Percentiles rank a stretch among this genome's conserved stretches.
phyloP scores from a whole-genome alignment of 2,113 vertebrate species.

The Alces alces region DNA sequence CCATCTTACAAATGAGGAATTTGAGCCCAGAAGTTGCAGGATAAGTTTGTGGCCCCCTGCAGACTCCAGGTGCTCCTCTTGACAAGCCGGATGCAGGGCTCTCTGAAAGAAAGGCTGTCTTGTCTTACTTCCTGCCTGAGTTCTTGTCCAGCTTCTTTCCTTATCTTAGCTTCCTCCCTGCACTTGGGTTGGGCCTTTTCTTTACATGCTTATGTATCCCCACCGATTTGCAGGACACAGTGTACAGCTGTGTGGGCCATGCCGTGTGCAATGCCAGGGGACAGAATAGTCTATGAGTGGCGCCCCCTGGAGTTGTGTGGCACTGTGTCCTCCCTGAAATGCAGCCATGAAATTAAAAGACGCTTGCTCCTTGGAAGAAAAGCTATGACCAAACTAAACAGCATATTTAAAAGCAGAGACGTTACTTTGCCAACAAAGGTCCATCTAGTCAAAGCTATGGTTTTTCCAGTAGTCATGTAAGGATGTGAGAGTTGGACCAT shows the following conservation, averaged over 20 bases:
- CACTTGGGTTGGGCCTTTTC: neutral
- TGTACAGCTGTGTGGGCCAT: no score
- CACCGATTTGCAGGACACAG: neutral
- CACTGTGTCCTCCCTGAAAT: neutral
- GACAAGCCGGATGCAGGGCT: neutral
- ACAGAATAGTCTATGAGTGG: fast-evolving
- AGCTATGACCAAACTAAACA: neutral
- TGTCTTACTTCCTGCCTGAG: neutral
- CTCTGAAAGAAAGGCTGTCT: neutral
- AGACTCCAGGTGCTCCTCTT: neutral
- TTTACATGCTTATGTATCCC: neutral
- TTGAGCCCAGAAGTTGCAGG: neutral
- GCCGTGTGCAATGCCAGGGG: neutral
- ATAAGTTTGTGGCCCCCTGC: neutral
- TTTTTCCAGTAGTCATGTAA: neutral
- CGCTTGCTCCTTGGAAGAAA: neutral
- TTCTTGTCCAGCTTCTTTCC: neutral
- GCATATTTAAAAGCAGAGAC: neutral
- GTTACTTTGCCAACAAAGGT: neutral
- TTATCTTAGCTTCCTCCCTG: neutral
- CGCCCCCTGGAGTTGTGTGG: neutral
- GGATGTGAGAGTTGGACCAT: neutral
- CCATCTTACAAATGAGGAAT: neutral
- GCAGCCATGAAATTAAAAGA: neutral
- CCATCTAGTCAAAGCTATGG: neutral